Conservation (phyloP, 2,797 vertebrate genomes). For the Leptatherina wallacei region DNA sequence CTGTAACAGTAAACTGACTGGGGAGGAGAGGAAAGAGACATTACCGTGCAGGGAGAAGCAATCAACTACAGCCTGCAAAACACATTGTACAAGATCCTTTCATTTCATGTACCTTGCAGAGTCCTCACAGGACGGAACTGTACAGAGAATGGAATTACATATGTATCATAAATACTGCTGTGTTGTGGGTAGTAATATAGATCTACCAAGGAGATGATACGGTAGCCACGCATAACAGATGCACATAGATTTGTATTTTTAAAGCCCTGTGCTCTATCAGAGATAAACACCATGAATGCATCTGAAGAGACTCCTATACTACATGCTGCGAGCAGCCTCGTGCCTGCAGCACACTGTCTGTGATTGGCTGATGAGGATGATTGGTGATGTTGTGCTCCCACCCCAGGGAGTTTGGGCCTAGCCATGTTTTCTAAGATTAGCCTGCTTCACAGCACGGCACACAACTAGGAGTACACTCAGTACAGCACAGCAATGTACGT, state of each 20-base stretch:
- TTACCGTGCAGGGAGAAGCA: constrained; percentile 47
- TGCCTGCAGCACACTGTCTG: constrained; percentile 46
- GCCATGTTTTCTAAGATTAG: constrained; percentile 77
- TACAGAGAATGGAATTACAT: constrained; percentile 40
- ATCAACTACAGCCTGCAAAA: constrained; percentile 67
- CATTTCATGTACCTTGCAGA: constrained; percentile 10
- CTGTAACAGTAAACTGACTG: constrained; percentile 74
- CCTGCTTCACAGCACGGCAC: constrained; percentile 50
- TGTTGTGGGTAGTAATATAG: constrained; percentile 20
- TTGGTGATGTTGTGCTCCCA: constrained; percentile 62
- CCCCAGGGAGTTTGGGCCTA: constrained; percentile 56
- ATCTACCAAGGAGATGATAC: constrained; percentile 34
- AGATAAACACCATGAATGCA: constrained; percentile 46
- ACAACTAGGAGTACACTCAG: constrained; percentile 45
- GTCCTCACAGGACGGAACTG: constrained; percentile 27
- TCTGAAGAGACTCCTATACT: constrained; percentile 29
- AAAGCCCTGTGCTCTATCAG: constrained; percentile 42
- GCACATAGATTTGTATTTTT: constrained; percentile 43
- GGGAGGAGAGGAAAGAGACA: constrained; percentile 61
- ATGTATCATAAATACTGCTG: constrained; percentile 45
- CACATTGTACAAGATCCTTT: constrained; percentile 50
- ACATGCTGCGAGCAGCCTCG: constrained; percentile 18
- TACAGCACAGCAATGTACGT: constrained; percentile 26
- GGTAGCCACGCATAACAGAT: constrained; percentile 37
- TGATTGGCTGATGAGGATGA: constrained; percentile 63